These are phyloP conservation scores for Pachymerium ferrugineum DNA, from an alignment of 2,888 invertebrate genomes.

Conservation along the genomic window DNA sequence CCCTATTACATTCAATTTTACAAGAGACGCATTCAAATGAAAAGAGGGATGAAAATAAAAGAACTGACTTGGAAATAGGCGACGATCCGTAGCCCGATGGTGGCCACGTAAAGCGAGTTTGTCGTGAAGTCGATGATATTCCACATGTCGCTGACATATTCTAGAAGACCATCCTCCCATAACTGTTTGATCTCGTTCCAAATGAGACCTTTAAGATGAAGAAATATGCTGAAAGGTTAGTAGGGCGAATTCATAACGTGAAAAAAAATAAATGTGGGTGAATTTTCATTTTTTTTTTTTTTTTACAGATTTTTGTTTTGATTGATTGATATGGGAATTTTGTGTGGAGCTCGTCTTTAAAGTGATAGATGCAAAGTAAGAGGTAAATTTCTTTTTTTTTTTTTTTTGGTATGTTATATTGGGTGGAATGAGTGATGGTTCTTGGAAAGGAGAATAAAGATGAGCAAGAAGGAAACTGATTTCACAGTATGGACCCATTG, in stretches of 20 bases:
- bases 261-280: too few relatives aligned
- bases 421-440: too few relatives aligned
- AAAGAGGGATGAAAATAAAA: background rate
- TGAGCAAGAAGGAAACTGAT: background rate
- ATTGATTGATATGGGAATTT: too few relatives aligned
- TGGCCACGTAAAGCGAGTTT: constrained; percentile 94
- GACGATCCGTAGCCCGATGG: constrained; percentile 87
- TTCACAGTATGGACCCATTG: background rate
- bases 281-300: too few relatives aligned
- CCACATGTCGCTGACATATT: constrained; percentile 99
- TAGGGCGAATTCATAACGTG: too few relatives aligned
- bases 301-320: too few relatives aligned
- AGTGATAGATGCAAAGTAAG: too few relatives aligned
- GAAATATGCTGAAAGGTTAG: too few relatives aligned
- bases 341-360: too few relatives aligned
- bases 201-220: constrained; percentile 67
- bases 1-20: background rate
- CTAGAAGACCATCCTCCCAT: constrained; percentile 94
- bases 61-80: constrained; percentile 82
- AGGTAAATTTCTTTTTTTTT: too few relatives aligned
- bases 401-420: too few relatives aligned
- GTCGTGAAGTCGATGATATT: constrained; percentile 98
- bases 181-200: constrained; percentile 99
- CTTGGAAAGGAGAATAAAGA: too few relatives aligned
- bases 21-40: background rate